Evolutionary conservation across 2,888 invertebrate genomes (phyloP), one percentile per base, ranked within the genome.

Genomic region (Biston betularia): DNA sequence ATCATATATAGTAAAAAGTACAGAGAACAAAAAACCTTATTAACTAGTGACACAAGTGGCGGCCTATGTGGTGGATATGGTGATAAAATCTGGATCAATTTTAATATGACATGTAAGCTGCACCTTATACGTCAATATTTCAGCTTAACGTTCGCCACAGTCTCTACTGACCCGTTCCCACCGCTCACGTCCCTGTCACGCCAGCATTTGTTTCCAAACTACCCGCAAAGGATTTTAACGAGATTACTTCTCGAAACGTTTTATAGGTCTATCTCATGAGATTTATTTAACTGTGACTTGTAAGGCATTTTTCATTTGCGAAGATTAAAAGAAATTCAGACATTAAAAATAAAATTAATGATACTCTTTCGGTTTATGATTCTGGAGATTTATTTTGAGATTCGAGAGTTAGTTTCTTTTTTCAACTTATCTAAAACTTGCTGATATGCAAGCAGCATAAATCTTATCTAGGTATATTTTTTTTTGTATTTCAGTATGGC

Each of bases 191-290:
- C 65, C 54, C 70, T 52, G 15, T 38, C 50, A 45, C 54, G 50
- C 57, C 64, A 48, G 44, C 55, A 65, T 71, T 69, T 69, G 45
- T 73, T 70, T 53, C 55, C 65, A 65, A 71, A 89, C 89, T 90
- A 90, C 86, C 87, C 89, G 85, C 88, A 85, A 87, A 88, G 84
- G 87, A 87, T 87, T 92, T 90, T 89, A 89, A 92, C 89, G 88
- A 88, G 88, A 90, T 91, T 89, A 88, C 87, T 78, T 82, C 65
- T 33, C 62, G 81, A 79, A 84, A 84, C 83, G 81, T 87, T 90
- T 92, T 90, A 90, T 89, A 90, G 91, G 89, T 88, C 86, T n/a
- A 89, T 91, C 89, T 86, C 83, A 77, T 74, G 80, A 89, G 87
- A 90, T 89, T 90, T 88, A 89, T 90, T 88, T 85, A 83, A 83